Evolutionary conservation across 2,888 invertebrate species (phyloP), one percentile per base, ranked within the genome.

Genomic region (Apamea epomidion): DNA sequence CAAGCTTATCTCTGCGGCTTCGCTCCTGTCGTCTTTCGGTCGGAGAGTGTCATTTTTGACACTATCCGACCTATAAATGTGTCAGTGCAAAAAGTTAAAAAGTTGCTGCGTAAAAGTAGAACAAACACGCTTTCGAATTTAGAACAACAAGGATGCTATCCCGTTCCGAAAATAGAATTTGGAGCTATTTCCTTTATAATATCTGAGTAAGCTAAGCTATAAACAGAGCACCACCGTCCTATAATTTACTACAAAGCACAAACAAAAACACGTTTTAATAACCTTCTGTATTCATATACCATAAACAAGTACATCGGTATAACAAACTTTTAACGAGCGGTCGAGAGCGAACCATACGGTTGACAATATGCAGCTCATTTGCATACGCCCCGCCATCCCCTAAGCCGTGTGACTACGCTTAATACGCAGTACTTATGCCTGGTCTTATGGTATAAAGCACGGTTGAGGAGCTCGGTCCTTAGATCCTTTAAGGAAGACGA

Each of bases 271-370:
- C 48, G 21, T 64, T 75, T 64, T 62, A 72, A 81, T 85, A 81
- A 54, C 69, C 67, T n/a, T 69, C 67, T 60, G 64, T 79, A 74
- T 86, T 78, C 69, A 74, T 65, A 54, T 37, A 76, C 67, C 70
- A 71, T 74, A 68, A 80, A 80, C 71, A 69, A 81, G 81, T 48
- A 74, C 70, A 45, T 45, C 21, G 62, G 64, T 58, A 51, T 58
- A 74, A 78, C 58, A 65, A 83, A 89, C 78, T 87, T 90, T 82
- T 88, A 89, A 89, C 88, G 86, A 88, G 88, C 87, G 87, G 81
- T 82, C 86, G 86, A 74, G 89, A 80, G 76, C 68, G 69, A 70
- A 79, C 86, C 86, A 73, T 74, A 76, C 76, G 51, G 78, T 72
- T 64, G 78, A 76, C 79, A 76, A 65, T 78, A 80, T 80, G 83